Evolutionary conservation across 2,113 vertebrate genomes (phyloP).

Genomic region (Tupaia tana): DNA sequence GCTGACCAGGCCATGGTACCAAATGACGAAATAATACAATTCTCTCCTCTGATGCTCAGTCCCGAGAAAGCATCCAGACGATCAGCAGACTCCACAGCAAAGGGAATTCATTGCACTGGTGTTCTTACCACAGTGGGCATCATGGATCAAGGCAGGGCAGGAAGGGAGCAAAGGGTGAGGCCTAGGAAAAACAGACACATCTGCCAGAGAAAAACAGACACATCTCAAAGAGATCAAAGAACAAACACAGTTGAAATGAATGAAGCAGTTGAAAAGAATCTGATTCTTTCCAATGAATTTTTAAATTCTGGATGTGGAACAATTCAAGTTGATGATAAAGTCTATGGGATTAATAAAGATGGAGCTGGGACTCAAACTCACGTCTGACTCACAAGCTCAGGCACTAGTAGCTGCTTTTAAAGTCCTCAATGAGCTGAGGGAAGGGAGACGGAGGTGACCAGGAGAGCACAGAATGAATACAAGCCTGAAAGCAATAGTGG

Average conservation of each 20-base stretch:
- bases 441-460: neutral
- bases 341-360: neutral
- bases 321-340: neutral
- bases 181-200: neutral
- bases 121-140: accelerated
- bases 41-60: neutral
- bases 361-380: neutral
- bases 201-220: neutral
- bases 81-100: neutral
- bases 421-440: neutral
- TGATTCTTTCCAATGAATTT: neutral
- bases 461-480: neutral
- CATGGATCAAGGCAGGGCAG: neutral
- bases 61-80: neutral
- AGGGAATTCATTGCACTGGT: neutral
- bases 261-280: neutral
- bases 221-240: neutral
- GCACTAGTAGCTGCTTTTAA: neutral
- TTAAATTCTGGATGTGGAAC: neutral
- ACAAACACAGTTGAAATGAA: neutral
- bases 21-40: neutral
- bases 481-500: neutral
- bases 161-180: neutral
- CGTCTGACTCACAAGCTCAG: neutral
- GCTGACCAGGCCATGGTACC: neutral